Percentiles rank a stretch among this genome's conserved stretches.
Evolutionary conservation across 2,888 invertebrate genomes (phyloP).

Genomic region (Calephelis perditalis): DNA sequence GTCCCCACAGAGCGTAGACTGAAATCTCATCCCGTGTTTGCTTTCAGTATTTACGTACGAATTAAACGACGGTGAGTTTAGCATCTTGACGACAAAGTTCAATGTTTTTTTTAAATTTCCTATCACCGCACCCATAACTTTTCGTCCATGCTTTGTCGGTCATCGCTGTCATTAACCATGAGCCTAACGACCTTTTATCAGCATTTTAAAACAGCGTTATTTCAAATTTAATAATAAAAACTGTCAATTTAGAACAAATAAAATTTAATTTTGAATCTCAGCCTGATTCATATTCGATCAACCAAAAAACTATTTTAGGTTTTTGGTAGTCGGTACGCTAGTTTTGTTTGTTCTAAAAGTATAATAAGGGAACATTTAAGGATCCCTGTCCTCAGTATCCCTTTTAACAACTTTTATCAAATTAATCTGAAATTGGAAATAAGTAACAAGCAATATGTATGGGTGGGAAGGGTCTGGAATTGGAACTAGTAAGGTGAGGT

Average conservation of each 20-base stretch:
- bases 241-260: too few species aligned
- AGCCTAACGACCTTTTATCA: conserved; percentile 1
- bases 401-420: too few species aligned
- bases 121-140: not conserved
- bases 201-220: not conserved
- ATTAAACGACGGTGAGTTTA: conserved; percentile 25
- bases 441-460: too few species aligned
- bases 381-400: too few species aligned
- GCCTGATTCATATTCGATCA: too few species aligned
- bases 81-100: conserved; percentile 10
- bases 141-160: conserved; percentile 22
- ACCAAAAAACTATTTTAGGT: too few species aligned
- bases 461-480: not conserved
- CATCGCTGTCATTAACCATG: conserved; percentile 7
- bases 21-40: conserved; percentile 15
- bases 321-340: too few species aligned
- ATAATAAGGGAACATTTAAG: too few species aligned
- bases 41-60: conserved; percentile 26
- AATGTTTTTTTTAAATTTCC: not conserved
- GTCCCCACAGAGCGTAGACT: conserved; percentile 25
- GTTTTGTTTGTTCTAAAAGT: too few species aligned
- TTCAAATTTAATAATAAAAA: too few species aligned
- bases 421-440: too few species aligned
- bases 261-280: too few species aligned
- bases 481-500: not conserved